Conservation (phyloP, 1,140 invertebrate genomes). For the Drosophila mayri region DNA sequence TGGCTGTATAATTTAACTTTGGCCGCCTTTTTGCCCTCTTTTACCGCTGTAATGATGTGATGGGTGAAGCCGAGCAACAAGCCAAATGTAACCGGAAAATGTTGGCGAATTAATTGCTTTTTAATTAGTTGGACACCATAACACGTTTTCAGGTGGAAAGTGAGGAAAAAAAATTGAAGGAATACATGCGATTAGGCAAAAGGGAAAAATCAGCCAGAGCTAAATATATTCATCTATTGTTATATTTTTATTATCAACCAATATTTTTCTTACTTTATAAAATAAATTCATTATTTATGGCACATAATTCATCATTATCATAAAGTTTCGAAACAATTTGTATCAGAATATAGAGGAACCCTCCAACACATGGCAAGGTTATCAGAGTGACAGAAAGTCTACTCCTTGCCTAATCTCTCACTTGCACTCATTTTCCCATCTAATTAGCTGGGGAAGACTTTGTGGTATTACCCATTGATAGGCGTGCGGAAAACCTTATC, state of each 20-base stretch:
- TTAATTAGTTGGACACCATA: constrained; percentile 60
- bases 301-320: background rate
- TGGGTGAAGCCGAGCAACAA: constrained; percentile 5
- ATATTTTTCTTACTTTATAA: background rate
- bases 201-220: background rate
- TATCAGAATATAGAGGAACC: background rate
- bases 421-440: constrained; percentile 1
- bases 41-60: constrained; percentile 26
- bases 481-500: constrained; percentile 28
- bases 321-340: background rate
- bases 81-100: constrained; percentile 41
- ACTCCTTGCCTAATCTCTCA: constrained; percentile 4
- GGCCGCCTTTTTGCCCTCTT: constrained; percentile 18
- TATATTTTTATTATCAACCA: background rate
- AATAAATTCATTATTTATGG: background rate
- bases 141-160: constrained; percentile 21
- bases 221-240: background rate
- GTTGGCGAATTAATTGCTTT: constrained; percentile 62
- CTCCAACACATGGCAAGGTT: background rate
- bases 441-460: constrained; percentile 37
- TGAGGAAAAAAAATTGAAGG: background rate
- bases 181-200: background rate
- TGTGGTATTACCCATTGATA: constrained; percentile 38
- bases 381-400: constrained; percentile 5
- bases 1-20: constrained; percentile 65